Percentiles rank a stretch among this genome's conserved stretches.
Evolutionary conservation across 2,888 invertebrate genomes (phyloP).

Genomic region (Frankliniella fusca): DNA sequence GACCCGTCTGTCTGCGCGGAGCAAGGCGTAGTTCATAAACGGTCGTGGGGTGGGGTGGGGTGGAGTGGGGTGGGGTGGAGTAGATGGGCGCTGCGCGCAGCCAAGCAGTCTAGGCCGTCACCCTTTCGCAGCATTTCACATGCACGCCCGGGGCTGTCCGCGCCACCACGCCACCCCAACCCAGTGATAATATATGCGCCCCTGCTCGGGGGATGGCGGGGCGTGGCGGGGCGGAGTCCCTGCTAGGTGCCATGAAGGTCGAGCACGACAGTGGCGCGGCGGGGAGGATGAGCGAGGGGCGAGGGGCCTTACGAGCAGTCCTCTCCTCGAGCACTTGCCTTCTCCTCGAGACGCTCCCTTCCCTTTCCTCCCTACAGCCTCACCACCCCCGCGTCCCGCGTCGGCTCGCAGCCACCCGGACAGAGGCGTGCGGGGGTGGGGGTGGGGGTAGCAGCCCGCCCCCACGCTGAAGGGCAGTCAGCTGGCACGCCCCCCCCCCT

Average conservation of each 20-base stretch:
- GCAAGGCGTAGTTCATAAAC: neutral
- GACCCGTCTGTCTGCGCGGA: no score
- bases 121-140: neutral
- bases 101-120: neutral
- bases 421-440: neutral
- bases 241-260: conserved; percentile 9
- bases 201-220: neutral
- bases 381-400: neutral
- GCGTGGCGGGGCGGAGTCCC: neutral
- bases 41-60: neutral
- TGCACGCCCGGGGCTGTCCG: neutral
- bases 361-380: neutral
- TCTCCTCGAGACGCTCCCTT: neutral
- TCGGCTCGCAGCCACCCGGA: neutral
- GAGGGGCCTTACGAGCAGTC: neutral
- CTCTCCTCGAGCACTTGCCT: neutral
- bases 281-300: neutral
- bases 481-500: neutral
- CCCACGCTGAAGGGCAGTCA: neutral
- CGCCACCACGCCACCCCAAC: neutral
- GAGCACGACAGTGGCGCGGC: neutral
- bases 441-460: neutral
- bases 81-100: neutral
- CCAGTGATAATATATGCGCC: conserved; percentile 6
- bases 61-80: neutral